Evolutionary conservation across 2,797 vertebrate species (phyloP).

Genomic region (Xenops minutus): DNA sequence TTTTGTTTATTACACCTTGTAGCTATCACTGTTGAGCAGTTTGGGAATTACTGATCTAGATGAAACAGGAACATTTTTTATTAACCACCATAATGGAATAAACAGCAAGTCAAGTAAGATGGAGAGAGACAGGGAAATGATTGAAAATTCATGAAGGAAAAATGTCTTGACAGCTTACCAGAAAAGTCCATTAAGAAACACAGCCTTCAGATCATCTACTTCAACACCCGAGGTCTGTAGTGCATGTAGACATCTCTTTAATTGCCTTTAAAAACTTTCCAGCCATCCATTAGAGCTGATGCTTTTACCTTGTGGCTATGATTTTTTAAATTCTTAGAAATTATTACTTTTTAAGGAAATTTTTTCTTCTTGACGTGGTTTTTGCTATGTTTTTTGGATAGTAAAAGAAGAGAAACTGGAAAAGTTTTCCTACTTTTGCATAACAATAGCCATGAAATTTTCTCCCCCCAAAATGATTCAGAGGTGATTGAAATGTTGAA

Average conservation of each 20-base stretch:
- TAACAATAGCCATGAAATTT: background rate
- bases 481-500: background rate
- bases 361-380: background rate
- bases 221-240: background rate
- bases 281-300: background rate
- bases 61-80: background rate
- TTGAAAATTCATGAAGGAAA: background rate
- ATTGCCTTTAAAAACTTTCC: background rate
- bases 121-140: background rate
- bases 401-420: background rate
- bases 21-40: background rate
- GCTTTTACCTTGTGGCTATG: background rate
- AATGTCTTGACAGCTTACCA: conserved; percentile 16
- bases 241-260: background rate
- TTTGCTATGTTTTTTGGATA: background rate
- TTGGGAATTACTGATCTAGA: background rate
- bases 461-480: accelerated
- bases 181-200: conserved; percentile 33
- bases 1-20: background rate
- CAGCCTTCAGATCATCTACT: background rate
- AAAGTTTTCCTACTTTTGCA: background rate
- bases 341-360: background rate
- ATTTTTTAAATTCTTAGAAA: background rate
- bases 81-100: background rate
- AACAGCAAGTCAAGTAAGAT: background rate